These are phyloP conservation scores for Paracanthobrama guichenoti DNA, from an alignment of 2,113 vertebrate species.

Conservation along the genomic window DNA sequence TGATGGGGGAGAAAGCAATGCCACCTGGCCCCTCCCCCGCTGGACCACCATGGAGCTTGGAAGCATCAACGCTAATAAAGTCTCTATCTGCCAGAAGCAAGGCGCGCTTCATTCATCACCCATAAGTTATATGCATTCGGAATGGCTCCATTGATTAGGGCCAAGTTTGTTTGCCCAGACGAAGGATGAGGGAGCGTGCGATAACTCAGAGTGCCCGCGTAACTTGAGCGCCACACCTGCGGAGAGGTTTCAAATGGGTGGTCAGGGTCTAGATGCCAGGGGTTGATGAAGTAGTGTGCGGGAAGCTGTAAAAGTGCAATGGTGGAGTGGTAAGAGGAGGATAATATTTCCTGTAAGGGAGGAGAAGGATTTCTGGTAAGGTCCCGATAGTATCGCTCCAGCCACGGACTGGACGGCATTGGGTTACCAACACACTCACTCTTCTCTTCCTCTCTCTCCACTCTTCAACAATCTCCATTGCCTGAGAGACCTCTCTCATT, in stretches of 20 bases:
- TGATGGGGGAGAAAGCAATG: slow-evolving; percentile 62
- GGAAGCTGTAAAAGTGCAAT: slow-evolving; percentile 45
- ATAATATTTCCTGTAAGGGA: slow-evolving; percentile 69
- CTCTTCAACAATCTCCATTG: slow-evolving; percentile 37
- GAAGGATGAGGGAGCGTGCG: background rate
- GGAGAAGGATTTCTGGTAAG: slow-evolving; percentile 73
- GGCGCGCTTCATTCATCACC: slow-evolving; percentile 47
- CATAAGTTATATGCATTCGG: slow-evolving; percentile 49
- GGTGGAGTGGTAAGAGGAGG: slow-evolving; percentile 48
- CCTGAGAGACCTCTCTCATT: slow-evolving; percentile 24
- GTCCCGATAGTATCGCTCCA: slow-evolving; percentile 69
- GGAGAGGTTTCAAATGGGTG: slow-evolving; percentile 24
- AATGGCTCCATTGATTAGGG: slow-evolving; percentile 45
- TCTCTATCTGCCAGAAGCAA: slow-evolving; percentile 52
- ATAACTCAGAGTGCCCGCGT: slow-evolving; percentile 15
- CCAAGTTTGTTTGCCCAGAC: slow-evolving; percentile 7
- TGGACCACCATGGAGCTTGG: slow-evolving; percentile 43
- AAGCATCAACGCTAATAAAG: slow-evolving; percentile 52
- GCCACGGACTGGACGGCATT: slow-evolving; percentile 65
- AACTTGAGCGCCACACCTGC: slow-evolving; percentile 43
- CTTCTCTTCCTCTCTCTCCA: slow-evolving; percentile 36
- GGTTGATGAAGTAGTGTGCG: slow-evolving; percentile 35
- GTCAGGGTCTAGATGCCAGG: slow-evolving; percentile 41
- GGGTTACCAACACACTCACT: slow-evolving; percentile 63
- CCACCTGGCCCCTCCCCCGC: slow-evolving; percentile 65